Percentiles rank a stretch among this genome's conserved stretches.
These are phyloP conservation scores for Caenorhabditis wallacei DNA, from an alignment of 2,888 invertebrate genomes.

Conservation along the genomic window DNA sequence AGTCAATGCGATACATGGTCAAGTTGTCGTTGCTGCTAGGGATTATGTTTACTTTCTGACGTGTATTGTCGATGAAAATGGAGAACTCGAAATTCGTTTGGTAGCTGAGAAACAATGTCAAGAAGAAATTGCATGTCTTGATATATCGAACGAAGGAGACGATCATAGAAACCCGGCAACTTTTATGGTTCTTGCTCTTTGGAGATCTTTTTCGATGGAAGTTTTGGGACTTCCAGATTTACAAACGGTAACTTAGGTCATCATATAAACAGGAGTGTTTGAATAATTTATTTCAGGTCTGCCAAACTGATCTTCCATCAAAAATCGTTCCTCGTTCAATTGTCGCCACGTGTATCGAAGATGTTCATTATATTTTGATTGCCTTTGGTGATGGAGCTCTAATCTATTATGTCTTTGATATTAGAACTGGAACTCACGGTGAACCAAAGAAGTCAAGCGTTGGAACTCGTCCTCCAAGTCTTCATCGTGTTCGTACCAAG, in stretches of 20 bases:
- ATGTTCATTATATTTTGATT: conserved; percentile 87
- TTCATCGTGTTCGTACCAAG: conserved; percentile 89
- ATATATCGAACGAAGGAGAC: conserved; percentile 89
- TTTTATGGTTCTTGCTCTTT: conserved; percentile 93
- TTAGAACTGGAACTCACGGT: conserved; percentile 85
- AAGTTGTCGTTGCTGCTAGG: conserved; percentile 72
- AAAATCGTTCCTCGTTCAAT: conserved; percentile 98
- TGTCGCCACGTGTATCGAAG: conserved; percentile 94
- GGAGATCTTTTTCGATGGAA: conserved; percentile 97
- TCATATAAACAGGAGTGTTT: not conserved
- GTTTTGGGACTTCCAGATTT: conserved; percentile 91
- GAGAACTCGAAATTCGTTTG: conserved; percentile 63
- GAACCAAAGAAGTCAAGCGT: conserved; percentile 96
- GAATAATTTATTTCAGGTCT: conserved; percentile 44
- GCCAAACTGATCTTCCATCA: conserved; percentile 69
- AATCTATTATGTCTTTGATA: conserved; percentile 90
- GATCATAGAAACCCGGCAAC: conserved; percentile 83
- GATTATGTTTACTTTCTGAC: conserved; percentile 69
- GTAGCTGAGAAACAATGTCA: conserved; percentile 87
- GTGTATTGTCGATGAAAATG: conserved; percentile 56
- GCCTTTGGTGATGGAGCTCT: conserved; percentile 98
- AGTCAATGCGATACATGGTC: conserved; percentile 82
- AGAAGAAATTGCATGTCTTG: conserved; percentile 96
- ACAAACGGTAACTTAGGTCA: conserved; percentile 84
- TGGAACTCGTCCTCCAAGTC: conserved; percentile 96